Base-by-base conservation (phyloP, 2,797 vertebrate genomes). In the Eidolon dupreanum region DNA sequence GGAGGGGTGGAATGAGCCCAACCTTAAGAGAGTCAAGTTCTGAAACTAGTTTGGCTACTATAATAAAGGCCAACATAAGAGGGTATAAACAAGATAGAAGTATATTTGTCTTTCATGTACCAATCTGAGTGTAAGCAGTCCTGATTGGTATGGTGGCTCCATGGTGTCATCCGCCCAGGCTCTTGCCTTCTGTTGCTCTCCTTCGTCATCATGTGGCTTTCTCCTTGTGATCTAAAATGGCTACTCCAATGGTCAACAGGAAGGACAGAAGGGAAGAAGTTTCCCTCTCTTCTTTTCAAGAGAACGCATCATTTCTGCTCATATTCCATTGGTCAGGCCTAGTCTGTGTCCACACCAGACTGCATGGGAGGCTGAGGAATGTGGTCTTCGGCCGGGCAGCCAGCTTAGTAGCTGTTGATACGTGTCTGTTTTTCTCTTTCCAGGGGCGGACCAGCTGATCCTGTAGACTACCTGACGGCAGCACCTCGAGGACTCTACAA, bases 381-480 rank as follows among this genome's bases (percentile, higher is more conserved):
- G 2, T 6, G n/a, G 8, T 26, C 61, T 31, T 16, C 49, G 4
- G 15, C 16, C 2, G 33, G 31, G 2, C 16, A 49, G 33, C 13
- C 78, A 1, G 8, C n/a, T 17, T 9, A 2, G 12, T 0, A 7
- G 73, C 33, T 24, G 3, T 51, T 97, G 55, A 95, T 15, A 11
- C 68, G 15, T 68, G 88, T 98, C 84, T 91, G 87, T 92, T 98
- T 78, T 98, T 97, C n/a, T 97, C 92, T 97, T 93, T 75, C 89
- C 98, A 99, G 99, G 98, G 99, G 99, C 88, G 99, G 99, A 88
- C 99, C 99, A 0, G 87, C 98, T 94, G 99, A 99, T 86, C 98
- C 99, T 20, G 94, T 98, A 8, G 99, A 99, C 59, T 99, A 99
- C 93, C 98, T 99, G 79, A 98, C 98, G 36, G 99, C 99, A 59